Base-by-base conservation (phyloP, 2,888 invertebrate genomes). In the Uloborus plumipes region DNA sequence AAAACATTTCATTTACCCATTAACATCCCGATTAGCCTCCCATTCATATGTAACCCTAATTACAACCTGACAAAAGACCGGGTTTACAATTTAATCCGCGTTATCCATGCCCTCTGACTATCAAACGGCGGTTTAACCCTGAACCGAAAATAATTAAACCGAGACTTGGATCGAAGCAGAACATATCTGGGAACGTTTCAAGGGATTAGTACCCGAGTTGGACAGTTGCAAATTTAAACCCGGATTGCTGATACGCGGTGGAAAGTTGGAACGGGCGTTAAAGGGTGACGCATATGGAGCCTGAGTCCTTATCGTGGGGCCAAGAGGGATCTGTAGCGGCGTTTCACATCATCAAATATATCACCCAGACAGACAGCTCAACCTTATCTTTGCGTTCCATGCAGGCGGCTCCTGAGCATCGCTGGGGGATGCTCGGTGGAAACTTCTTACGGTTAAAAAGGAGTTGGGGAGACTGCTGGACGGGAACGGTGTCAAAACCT, bases 191-290 rank as follows among this genome's bases (percentile, higher is more conserved):
- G 67, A 73, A 67, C 74, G 74, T 81, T 81, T 65, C 69, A 65
- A 58, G 70, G 74, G 80, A 81, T 81, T 81, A 81, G 69, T 53
- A 18, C 47, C 26, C 22, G n/a, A 22, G 39, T 79, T 66, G 72
- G 80, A 81, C 80, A 81, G 73, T 74, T 65, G 80, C 74, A 81
- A 81, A 81, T 81, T 81, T 81, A 81, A 81, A 74, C 74, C 74
- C 74, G 70, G 49, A 49, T 20, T 62, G 59, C 70, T 70, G 80
- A 81, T 81, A 81, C 53, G 79, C 65, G 67, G 73, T 75, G 76
- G 61, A 59, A 75, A 66, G 66, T 72, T 79, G 65, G 66, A 72
- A 79, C 78, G 61, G 67, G 79, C 79, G 67, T 67, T 80, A 79
- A 67, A 62, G 73, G 79, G 79, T 79, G 74, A 74, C 80, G 80